Base-by-base conservation (phyloP, 2,113 vertebrate species). In the Scartelaos histophorus region DNA sequence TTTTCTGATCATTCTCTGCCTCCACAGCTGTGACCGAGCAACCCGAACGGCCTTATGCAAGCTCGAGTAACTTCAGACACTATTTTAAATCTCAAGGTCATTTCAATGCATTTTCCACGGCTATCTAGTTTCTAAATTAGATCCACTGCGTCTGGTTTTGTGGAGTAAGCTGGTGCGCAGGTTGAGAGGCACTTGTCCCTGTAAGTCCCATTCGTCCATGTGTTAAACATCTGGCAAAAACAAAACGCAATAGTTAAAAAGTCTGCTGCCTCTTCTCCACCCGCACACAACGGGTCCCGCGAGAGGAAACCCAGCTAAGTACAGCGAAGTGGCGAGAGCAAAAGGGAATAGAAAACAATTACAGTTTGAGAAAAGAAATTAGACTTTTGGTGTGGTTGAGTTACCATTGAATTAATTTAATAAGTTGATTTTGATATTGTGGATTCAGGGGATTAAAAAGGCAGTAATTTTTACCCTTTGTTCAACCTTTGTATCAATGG, bases 141-240 rank as follows among this genome's bases (percentile, higher is more conserved):
- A 46, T 67, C 68, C 64, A 21, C 57, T 53, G 77, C 15, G 69
- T 81, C 70, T 53, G 66, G 54, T 75, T 70, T 54, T 72, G 73
- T 83, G 72, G 78, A 66, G 3, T 58, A 38, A 47, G 46, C 76
- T 80, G 35, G 22, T 65, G 74, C 56, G 62, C 57, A 81, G 68
- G 70, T 78, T 69, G 68, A 38, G 69, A 85, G 81, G 85, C 88
- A 82, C 88, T 86, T 79, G 86, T 80, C 86, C 79, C 81, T 80
- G 73, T 90, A 87, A 90, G 85, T 89, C 91, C 75, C 56, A 85
- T 90, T 83, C 92, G 80, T 87, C 92, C 90, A 92, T 85, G 78
- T 83, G 76, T 80, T 79, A 88, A 89, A 90, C 85, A 93, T 93
- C 87, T 86, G 81, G 74, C 67, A 87, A 92, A 91, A 89, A 90